Evolutionary conservation across 2,113 vertebrate species (phyloP).

Genomic region (Syngnathus typhle): DNA sequence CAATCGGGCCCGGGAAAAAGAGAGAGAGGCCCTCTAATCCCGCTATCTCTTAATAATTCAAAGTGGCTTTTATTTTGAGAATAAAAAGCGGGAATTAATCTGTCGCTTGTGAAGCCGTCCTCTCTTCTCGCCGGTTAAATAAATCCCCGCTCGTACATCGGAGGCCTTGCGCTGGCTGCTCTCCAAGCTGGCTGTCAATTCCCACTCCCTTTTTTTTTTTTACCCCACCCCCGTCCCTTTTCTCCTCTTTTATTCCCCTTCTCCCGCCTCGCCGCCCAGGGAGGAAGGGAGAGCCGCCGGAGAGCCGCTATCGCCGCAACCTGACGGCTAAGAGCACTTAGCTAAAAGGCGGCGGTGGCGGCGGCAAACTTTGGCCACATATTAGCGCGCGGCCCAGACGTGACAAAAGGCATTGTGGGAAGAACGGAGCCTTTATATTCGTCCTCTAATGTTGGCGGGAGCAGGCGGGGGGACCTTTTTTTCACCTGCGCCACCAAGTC

Average conservation of each 20-base stretch:
- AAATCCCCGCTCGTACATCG: conserved; percentile 86
- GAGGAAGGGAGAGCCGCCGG: conserved; percentile 67
- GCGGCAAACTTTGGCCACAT: conserved; percentile 71
- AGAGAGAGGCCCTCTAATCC: conserved; percentile 97
- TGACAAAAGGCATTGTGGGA: conserved; percentile 68
- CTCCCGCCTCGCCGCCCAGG: conserved; percentile 68
- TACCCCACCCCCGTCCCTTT: conserved; percentile 49
- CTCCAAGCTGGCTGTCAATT: conserved; percentile 76
- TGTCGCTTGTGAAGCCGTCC: conserved; percentile 92
- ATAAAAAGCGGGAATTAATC: conserved; percentile 99
- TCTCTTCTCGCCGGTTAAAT: conserved; percentile 92
- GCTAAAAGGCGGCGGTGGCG: conserved; percentile 61
- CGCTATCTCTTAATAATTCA: conserved; percentile 99
- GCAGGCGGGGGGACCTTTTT: not conserved
- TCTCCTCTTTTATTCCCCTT: conserved; percentile 72
- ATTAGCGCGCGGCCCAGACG: conserved; percentile 65
- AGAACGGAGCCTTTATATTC: conserved; percentile 56
- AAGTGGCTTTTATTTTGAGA: conserved; percentile 99
- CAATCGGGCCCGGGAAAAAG: conserved; percentile 82
- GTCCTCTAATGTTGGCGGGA: conserved; percentile 37
- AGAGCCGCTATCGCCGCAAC: conserved; percentile 74
- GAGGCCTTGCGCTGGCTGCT: conserved; percentile 76
- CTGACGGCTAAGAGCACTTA: conserved; percentile 69
- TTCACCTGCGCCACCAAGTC: not conserved
- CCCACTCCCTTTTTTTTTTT: conserved; percentile 58